These are phyloP conservation scores for Mormyrus proboscirostris DNA, from an alignment of 2,797 vertebrate species.

Conservation along the genomic window DNA sequence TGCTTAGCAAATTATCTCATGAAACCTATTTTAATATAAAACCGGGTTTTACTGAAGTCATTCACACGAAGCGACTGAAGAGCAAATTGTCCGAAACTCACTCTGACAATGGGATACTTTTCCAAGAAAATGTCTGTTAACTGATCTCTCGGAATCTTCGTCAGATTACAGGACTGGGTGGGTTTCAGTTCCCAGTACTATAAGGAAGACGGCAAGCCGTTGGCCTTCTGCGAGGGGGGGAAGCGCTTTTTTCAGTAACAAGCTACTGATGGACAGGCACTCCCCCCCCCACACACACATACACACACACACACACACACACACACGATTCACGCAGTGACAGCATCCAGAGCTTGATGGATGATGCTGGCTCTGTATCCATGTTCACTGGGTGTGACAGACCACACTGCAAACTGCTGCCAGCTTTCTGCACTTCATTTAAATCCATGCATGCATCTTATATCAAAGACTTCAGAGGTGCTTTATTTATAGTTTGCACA, in stretches of 20 bases:
- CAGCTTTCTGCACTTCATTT: neutral
- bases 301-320: neutral
- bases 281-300: neutral
- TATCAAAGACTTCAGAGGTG: neutral
- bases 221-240: neutral
- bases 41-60: neutral
- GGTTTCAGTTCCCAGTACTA: neutral
- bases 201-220: neutral
- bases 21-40: neutral
- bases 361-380: neutral
- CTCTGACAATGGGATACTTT: neutral
- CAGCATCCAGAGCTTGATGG: neutral
- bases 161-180: neutral
- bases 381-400: neutral
- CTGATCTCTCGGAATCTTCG: neutral
- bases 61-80: neutral
- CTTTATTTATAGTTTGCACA: neutral
- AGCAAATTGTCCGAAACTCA: neutral
- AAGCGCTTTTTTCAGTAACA: neutral
- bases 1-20: neutral
- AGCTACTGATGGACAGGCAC: neutral
- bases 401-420: neutral
- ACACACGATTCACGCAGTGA: neutral
- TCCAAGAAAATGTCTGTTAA: neutral
- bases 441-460: neutral